These are phyloP conservation scores for Stercorarius parasiticus DNA, from an alignment of 2,113 vertebrate genomes.

Conservation along the genomic window DNA sequence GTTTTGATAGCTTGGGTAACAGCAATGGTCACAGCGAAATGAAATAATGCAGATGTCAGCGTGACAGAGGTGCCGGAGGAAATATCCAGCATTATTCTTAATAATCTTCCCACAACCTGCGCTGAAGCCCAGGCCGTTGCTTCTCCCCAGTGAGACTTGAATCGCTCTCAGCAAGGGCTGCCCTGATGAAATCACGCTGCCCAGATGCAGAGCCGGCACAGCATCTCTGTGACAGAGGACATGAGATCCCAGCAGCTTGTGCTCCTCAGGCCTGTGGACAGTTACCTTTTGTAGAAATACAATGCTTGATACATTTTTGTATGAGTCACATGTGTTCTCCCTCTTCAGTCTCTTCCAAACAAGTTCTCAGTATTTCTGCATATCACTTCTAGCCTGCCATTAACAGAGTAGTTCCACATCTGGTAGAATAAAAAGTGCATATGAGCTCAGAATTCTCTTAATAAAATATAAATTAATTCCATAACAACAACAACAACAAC, in stretches of 20 bases:
- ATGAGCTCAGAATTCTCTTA: background rate
- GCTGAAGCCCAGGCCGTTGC: background rate
- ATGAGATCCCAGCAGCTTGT: background rate
- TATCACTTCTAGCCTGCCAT: background rate
- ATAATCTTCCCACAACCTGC: background rate
- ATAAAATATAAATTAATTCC: background rate
- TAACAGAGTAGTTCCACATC: background rate
- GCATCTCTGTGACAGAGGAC: background rate
- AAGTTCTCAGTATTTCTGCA: background rate
- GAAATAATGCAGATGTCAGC: background rate
- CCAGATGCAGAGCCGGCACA: background rate
- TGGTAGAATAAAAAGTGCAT: background rate
- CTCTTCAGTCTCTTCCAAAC: background rate
- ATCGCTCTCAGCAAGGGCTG: accelerated
- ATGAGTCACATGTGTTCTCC: background rate
- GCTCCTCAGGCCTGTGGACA: background rate
- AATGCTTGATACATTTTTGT: background rate
- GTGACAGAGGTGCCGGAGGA: background rate
- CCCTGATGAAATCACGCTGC: background rate
- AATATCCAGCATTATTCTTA: background rate
- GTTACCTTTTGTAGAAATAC: background rate
- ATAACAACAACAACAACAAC: background rate
- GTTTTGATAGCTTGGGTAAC: background rate
- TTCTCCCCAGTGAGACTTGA: background rate
- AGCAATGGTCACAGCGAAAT: background rate